Percentiles rank a stretch among this genome's conserved stretches.
phyloP scores from a whole-genome alignment of 2,888 invertebrate genomes.

The Neria commutata region DNA sequence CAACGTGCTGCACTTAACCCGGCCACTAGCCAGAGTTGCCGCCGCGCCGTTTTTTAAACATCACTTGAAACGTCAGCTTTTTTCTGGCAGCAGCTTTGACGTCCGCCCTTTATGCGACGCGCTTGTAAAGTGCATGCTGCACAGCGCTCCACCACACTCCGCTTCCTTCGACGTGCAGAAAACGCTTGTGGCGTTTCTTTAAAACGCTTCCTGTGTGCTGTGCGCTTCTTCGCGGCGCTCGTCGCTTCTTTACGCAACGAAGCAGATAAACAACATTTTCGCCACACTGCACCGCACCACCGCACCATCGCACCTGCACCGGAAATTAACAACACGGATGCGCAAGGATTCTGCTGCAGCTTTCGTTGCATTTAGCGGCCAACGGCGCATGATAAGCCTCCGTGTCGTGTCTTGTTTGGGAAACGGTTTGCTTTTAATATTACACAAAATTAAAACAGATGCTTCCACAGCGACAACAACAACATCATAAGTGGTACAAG shows the following conservation, averaged over 20 bases:
- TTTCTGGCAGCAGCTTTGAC: slow-evolving; percentile 23
- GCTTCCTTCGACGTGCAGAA: no score
- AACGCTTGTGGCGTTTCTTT: not conserved
- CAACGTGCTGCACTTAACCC: slow-evolving; percentile 26
- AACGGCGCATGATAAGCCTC: not conserved
- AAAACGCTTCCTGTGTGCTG: not conserved
- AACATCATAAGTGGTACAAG: slow-evolving; percentile 7
- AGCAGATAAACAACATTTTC: slow-evolving; percentile 33
- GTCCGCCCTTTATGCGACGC: slow-evolving; percentile 9
- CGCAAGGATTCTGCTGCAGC: slow-evolving; percentile 17
- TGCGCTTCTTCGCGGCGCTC: slow-evolving; percentile 19
- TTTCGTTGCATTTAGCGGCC: not conserved
- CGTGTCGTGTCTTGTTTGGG: not conserved
- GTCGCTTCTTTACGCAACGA: slow-evolving; percentile 29
- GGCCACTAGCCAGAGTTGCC: slow-evolving; percentile 8
- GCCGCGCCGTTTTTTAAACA: not conserved
- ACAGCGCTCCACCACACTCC: no score
- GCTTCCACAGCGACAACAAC: not conserved
- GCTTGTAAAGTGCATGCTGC: not conserved
- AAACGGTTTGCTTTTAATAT: slow-evolving; percentile 20
- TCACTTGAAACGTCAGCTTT: slow-evolving; percentile 7
- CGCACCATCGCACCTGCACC: slow-evolving; percentile 32
- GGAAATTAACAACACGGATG: slow-evolving; percentile 44
- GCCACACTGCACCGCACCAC: slow-evolving; percentile 5
- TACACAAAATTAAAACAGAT: slow-evolving; percentile 18